Conservation (phyloP, 2,888 invertebrate species). For the Calameuta filiformis region DNA sequence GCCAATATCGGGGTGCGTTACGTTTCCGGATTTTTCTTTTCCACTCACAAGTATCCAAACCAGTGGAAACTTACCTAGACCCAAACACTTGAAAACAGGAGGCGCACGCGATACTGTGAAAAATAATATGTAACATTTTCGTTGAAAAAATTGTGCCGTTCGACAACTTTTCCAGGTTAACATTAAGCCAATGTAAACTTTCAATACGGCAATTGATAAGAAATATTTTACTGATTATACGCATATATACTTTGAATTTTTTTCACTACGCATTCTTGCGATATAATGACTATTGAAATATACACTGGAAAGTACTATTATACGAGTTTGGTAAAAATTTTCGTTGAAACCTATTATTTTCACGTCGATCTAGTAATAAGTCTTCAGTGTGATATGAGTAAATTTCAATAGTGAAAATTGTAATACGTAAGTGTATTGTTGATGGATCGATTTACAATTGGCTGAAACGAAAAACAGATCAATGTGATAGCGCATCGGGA, state of each 20-base stretch:
- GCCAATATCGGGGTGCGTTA: slow-evolving; percentile 19
- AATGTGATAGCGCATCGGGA: background rate
- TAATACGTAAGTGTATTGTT: background rate
- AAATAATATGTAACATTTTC: background rate
- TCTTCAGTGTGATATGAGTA: background rate
- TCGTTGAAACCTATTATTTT: background rate
- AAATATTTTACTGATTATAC: background rate
- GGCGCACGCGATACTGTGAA: background rate
- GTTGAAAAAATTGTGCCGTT: background rate
- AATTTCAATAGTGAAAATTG: background rate
- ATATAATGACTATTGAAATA: background rate
- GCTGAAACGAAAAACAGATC: background rate
- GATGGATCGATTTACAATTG: background rate
- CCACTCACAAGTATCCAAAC: background rate
- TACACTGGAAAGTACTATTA: no score
- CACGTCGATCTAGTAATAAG: background rate
- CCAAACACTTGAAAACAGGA: background rate
- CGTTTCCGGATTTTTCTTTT: slow-evolving; percentile 5
- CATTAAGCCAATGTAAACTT: background rate
- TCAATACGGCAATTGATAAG: background rate
- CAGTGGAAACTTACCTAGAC: background rate
- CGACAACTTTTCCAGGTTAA: background rate
- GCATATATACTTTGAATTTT: background rate
- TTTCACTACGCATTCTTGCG: background rate
- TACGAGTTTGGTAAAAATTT: no score